A percentile compares a stretch with the other conserved stretches of the same genome.
phyloP scores from a whole-genome alignment of 2,888 invertebrate genomes.

The Andrena bucephala region DNA sequence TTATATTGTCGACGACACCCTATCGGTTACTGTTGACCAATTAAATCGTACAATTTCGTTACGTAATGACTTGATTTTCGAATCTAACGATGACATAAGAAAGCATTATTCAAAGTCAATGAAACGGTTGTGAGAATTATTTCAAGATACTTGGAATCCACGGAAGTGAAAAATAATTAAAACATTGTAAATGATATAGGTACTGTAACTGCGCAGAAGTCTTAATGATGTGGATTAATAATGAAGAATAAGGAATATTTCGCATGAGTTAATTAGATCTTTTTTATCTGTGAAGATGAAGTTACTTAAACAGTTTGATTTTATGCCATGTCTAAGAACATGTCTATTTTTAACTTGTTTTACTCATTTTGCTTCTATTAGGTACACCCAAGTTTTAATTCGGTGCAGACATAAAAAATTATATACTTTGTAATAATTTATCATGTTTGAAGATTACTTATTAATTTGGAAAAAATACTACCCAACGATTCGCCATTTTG shows the following conservation, averaged over 20 bases:
- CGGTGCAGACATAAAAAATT: too few relatives aligned
- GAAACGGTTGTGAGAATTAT: background rate
- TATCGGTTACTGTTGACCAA: background rate
- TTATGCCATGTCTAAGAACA: too few relatives aligned
- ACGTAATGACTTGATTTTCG: conserved; percentile 3
- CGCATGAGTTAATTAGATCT: background rate
- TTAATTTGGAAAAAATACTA: too few relatives aligned
- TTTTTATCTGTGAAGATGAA: too few relatives aligned
- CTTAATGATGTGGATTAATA: background rate
- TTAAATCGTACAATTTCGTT: background rate
- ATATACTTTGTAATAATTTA: too few relatives aligned
- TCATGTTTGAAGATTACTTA: too few relatives aligned
- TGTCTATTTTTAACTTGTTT: too few relatives aligned
- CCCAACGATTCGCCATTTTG: too few relatives aligned
- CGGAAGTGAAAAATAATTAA: background rate
- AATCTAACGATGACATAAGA: conserved; percentile 1
- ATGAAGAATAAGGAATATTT: background rate
- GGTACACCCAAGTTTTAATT: too few relatives aligned
- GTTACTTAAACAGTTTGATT: too few relatives aligned
- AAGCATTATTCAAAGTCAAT: background rate
- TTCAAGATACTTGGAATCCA: background rate
- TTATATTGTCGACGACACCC: background rate
- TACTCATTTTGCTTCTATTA: too few relatives aligned
- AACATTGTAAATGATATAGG: background rate
- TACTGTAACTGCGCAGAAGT: background rate